Percentiles rank a stretch among this genome's conserved stretches.
Evolutionary conservation across 2,797 vertebrate species (phyloP).

Genomic region (Strix occidentalis): DNA sequence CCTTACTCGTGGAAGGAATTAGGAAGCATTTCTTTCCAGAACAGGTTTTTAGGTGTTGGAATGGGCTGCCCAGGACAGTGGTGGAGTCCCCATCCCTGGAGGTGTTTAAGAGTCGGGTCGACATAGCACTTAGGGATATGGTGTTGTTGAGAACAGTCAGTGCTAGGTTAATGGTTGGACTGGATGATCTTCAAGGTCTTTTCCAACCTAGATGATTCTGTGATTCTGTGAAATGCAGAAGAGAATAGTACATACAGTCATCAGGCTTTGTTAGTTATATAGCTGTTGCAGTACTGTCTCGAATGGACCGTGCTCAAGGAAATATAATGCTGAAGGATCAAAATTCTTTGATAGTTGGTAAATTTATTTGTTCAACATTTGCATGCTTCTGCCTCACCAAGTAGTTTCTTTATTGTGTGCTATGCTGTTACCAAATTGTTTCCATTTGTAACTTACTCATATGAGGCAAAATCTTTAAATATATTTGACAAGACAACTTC

Average conservation of each 20-base stretch:
- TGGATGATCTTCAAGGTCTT: no score
- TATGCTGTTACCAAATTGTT: slow-evolving; percentile 53
- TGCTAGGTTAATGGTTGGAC: no score
- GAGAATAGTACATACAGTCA: neutral
- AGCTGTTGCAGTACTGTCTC: neutral
- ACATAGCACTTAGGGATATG: no score
- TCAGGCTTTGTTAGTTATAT: neutral
- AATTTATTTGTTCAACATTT: neutral
- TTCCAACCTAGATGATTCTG: no score
- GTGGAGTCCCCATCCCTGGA: no score
- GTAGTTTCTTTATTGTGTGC: neutral
- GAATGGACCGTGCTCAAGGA: neutral
- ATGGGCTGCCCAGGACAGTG: no score
- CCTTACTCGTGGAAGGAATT: no score
- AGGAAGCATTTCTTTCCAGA: no score
- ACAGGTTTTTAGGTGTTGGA: no score
- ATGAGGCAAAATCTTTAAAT: slow-evolving; percentile 63
- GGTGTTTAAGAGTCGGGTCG: no score
- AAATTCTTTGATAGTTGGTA: neutral
- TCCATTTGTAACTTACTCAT: slow-evolving; percentile 65
- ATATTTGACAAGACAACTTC: slow-evolving; percentile 61
- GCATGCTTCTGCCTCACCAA: neutral
- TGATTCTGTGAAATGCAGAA: neutral
- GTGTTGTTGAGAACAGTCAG: no score
- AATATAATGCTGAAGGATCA: neutral